phyloP scores from a whole-genome alignment of 2,797 vertebrate species.

The Lates japonicus region DNA sequence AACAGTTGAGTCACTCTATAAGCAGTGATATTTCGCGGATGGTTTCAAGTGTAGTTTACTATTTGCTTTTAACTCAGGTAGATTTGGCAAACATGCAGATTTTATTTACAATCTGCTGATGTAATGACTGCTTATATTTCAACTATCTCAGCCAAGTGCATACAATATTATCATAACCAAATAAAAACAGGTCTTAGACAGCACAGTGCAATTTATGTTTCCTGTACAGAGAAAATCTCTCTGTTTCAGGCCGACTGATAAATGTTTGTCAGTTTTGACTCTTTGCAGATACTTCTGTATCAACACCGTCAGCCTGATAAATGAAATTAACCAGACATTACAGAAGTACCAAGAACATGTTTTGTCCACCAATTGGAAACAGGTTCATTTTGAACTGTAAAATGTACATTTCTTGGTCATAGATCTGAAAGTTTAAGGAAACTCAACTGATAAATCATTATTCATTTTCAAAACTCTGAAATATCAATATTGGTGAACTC shows the following conservation, averaged over 20 bases:
- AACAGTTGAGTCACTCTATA: neutral
- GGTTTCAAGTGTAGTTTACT: neutral
- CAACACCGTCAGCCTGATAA: neutral
- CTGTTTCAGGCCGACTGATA: neutral
- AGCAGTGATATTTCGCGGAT: too few relatives aligned
- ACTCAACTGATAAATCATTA: neutral
- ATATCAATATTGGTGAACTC: neutral
- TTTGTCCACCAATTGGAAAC: neutral
- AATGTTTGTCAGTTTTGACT: neutral
- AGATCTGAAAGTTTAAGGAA: too few relatives aligned
- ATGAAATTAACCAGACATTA: neutral
- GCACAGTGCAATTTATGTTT: neutral
- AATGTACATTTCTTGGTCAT: neutral
- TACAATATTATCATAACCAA: neutral
- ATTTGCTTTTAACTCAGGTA: neutral
- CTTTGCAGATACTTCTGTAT: too few relatives aligned
- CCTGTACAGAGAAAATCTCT: neutral
- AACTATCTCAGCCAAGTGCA: neutral
- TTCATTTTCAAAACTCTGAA: neutral
- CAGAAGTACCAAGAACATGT: neutral
- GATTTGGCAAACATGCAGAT: neutral
- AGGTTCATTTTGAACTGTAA: neutral
- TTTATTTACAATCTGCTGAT: neutral
- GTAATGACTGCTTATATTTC: neutral
- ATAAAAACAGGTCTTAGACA: neutral